Evolutionary conservation across 2,113 vertebrate genomes (phyloP).

Genomic region (Lampris incognitus): DNA sequence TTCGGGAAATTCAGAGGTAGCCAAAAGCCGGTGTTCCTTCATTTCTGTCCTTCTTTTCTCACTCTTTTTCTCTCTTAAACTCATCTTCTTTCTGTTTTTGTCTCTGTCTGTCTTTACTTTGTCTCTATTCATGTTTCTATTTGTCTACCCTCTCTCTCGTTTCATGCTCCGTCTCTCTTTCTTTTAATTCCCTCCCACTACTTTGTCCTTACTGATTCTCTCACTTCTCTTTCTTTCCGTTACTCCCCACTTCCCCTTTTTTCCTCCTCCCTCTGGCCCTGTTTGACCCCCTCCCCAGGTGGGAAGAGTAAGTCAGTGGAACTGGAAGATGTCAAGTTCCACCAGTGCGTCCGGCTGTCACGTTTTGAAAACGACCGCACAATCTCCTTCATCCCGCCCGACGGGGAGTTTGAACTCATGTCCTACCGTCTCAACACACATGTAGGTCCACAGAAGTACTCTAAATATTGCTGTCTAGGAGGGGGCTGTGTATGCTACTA

Average conservation of each 20-base stretch:
- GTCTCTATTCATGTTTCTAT: not conserved
- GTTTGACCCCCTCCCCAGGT: constrained; percentile 63
- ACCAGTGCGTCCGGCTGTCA: no score
- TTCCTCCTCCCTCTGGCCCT: no score
- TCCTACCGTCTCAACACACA: constrained; percentile 87
- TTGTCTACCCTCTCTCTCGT: not conserved
- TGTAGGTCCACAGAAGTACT: constrained; percentile 58
- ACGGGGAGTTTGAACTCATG: constrained; percentile 89
- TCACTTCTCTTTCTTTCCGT: no score
- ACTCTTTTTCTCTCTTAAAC: not conserved
- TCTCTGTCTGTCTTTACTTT: not conserved
- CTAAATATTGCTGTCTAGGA: no score
- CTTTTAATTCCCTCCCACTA: not conserved
- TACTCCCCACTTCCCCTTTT: no score
- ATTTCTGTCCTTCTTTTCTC: not conserved
- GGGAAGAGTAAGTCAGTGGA: constrained; percentile 88
- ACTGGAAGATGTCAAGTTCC: constrained; percentile 75
- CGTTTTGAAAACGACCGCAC: no score
- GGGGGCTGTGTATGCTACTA: no score
- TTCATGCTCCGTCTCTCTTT: not conserved
- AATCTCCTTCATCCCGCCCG: constrained; percentile 57
- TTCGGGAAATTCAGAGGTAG: no score
- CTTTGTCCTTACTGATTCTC: no score
- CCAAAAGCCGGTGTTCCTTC: not conserved
- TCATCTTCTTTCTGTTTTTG: not conserved